Conservation (phyloP, 2,888 invertebrate species). For the Limenitis arthemis region DNA sequence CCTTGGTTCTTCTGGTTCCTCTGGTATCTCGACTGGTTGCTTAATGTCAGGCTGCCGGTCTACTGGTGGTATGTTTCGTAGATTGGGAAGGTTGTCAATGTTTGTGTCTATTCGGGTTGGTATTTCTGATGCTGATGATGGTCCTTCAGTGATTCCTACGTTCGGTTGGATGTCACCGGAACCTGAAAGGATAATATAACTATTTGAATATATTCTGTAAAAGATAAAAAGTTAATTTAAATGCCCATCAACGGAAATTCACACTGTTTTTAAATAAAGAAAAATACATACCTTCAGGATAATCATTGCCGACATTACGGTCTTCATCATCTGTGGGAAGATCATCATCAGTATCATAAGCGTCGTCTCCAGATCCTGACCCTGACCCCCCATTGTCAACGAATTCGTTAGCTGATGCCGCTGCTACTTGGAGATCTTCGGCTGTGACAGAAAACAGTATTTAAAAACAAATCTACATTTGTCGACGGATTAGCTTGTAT, state of each 20-base stretch:
- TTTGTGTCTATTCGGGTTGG: constrained; percentile 41
- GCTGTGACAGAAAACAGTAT: constrained; percentile 20
- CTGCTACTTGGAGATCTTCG: constrained; percentile 62
- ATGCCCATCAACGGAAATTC: no score
- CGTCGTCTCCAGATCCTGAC: constrained; percentile 80
- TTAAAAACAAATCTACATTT: not conserved
- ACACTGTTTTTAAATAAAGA: not conserved
- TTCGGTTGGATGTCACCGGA: constrained; percentile 36
- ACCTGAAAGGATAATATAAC: constrained; percentile 30
- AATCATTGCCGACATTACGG: constrained; percentile 30
- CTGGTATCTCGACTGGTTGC: not conserved
- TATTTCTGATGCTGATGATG: constrained; percentile 24
- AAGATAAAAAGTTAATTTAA: no score
- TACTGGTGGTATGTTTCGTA: constrained; percentile 37
- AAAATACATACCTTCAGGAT: constrained; percentile 33
- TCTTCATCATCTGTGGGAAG: constrained; percentile 56
- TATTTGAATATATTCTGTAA: not conserved
- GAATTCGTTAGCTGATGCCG: constrained; percentile 47
- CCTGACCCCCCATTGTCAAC: constrained; percentile 72
- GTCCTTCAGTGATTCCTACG: constrained; percentile 27
- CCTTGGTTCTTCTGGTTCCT: constrained; percentile 10
- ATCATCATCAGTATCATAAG: constrained; percentile 68
- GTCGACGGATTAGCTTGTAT: no score
- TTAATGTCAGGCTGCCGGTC: not conserved
- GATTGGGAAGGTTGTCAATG: constrained; percentile 38